A percentile compares a stretch with the other conserved stretches of the same genome.
phyloP scores from a whole-genome alignment of 2,797 vertebrate genomes.

The Valencia hispanica region DNA sequence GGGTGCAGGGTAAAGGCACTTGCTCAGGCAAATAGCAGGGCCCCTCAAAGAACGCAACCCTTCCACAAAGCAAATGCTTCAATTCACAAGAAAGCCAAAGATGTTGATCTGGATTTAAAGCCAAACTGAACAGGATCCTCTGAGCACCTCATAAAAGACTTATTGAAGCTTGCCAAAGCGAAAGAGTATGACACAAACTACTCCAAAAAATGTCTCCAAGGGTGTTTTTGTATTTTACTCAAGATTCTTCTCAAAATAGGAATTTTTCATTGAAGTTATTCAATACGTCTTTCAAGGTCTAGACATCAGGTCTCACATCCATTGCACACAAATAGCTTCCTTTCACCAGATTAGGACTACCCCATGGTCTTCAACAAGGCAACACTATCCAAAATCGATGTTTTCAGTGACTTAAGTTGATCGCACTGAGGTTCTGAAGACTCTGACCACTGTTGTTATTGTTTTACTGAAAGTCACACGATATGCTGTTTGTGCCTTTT shows the following conservation, averaged over 20 bases:
- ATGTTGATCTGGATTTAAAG: not conserved
- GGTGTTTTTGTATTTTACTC: not conserved
- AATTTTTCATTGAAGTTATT: not conserved
- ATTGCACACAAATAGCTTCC: not conserved
- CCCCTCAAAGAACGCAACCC: not conserved
- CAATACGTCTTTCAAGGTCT: not conserved
- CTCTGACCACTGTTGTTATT: not conserved
- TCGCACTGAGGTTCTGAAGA: not conserved
- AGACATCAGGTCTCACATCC: not conserved
- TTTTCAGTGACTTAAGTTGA: not conserved
- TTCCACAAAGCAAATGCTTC: not conserved
- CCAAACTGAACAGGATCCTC: not conserved
- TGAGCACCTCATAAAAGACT: not conserved
- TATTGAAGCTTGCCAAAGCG: not conserved
- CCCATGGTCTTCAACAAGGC: not conserved
- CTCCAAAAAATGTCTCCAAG: not conserved
- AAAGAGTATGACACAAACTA: not conserved
- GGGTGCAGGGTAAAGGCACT: constrained; percentile 24
- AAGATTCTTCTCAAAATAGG: not conserved
- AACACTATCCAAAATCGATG: not conserved
- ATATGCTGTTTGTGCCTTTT: not conserved
- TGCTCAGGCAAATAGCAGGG: constrained; percentile 1
- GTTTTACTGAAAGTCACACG: not conserved
- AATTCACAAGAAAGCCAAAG: not conserved
- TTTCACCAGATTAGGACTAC: not conserved